Evolutionary conservation across 37 sponge, comb jelly and placozoan genomes (phyloP), one percentile per base, ranked within the genome.

Genomic region (Agelas oroides): DNA sequence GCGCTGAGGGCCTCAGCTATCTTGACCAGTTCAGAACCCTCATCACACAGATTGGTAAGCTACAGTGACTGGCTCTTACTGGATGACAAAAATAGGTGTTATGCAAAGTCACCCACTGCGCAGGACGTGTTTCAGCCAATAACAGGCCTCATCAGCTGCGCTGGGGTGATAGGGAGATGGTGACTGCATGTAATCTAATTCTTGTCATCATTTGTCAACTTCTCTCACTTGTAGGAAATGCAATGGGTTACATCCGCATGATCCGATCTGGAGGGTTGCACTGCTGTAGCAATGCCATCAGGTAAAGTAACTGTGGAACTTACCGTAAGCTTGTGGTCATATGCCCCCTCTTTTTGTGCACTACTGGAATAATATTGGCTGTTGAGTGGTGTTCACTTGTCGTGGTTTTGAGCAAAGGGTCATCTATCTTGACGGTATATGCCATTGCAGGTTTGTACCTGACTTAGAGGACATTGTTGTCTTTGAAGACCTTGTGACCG

Each of bases 161-260:
- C n/a, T n/a, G n/a, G n/a, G n/a, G n/a, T 25, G 27, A 36, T 28
- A 13, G 24, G 36, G 63, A 20, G 64, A 27, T 62, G 63, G 63
- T 62, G n/a, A n/a, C n/a, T n/a, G n/a, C n/a, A n/a, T n/a, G n/a
- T n/a, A n/a, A n/a, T n/a, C n/a, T n/a, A n/a, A 46, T 46, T 12
- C 46, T 12, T 46, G 46, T 46, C 46, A 46, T 46, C 46, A 46
- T 8, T 46, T 46, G 46, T n/a, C n/a, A n/a, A 46, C 46, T 46
- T 8, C 30, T 71, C 31, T 71, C 59, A n/a, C n/a, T 5, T 64
- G 38, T 60, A 95, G 95, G 96, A 53, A 98, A 98, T 94, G 99
- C 99, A 28, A 98, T 98, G 99, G 99, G 99, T 33, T 98, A 98
- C 85, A 95, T 98, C 57, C 77, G 99, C 6, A 98, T 98, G 99